Percentiles rank a stretch among this genome's conserved stretches.
phyloP scores from a whole-genome alignment of 2,113 vertebrate species.

The Rostratula benghalensis region DNA sequence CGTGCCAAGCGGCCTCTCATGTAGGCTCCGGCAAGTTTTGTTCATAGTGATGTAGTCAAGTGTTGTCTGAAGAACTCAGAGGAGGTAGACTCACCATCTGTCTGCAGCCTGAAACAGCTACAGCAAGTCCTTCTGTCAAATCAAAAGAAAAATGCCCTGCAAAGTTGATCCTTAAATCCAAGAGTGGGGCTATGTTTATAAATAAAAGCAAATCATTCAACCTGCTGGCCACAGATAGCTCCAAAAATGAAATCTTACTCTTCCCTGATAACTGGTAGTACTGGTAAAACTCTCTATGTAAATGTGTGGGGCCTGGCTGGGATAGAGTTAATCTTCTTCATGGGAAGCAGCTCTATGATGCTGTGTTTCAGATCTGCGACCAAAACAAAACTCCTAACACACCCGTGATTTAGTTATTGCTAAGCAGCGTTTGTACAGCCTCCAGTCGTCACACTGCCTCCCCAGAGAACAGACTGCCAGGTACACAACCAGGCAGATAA shows the following conservation, averaged over 20 bases:
- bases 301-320: neutral
- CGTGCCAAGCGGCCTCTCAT: neutral
- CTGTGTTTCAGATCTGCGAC: neutral
- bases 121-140: neutral
- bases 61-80: neutral
- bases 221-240: neutral
- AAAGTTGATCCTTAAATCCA: neutral
- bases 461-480: fast-evolving
- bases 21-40: neutral
- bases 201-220: neutral
- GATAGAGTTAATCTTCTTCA: neutral
- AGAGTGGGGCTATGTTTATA: neutral
- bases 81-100: neutral
- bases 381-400: neutral
- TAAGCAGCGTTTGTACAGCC: neutral
- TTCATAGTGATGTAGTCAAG: neutral
- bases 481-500: neutral
- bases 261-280: neutral
- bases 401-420: neutral
- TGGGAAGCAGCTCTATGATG: neutral
- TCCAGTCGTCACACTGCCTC: neutral
- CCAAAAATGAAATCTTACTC: neutral
- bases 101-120: neutral
- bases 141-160: neutral
- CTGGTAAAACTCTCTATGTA: neutral